phyloP scores from a whole-genome alignment of 2,888 invertebrate species.

The Noctua comes region DNA sequence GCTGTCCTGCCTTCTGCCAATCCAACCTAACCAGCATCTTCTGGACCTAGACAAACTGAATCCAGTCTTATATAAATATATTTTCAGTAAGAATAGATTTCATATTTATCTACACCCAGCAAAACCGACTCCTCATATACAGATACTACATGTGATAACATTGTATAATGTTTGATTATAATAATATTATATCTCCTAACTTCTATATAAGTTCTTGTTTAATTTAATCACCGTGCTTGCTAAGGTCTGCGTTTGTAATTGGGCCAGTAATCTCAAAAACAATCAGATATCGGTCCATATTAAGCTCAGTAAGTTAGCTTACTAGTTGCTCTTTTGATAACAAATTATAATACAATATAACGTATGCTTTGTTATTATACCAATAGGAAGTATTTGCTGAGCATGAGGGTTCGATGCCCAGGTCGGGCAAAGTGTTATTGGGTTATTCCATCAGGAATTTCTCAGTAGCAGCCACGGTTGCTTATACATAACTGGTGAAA shows the following conservation, averaged over 20 bases:
- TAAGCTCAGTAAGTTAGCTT: slow-evolving; percentile 38
- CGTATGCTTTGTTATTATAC: neutral
- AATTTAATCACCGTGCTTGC: slow-evolving; percentile 34
- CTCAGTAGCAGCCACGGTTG: too few species aligned
- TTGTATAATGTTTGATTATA: neutral
- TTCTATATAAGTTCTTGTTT: slow-evolving; percentile 32
- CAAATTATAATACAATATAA: neutral
- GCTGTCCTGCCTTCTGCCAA: neutral
- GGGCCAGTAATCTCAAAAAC: slow-evolving; percentile 45
- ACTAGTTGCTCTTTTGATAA: slow-evolving; percentile 12
- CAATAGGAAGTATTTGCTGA: neutral
- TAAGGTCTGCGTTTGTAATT: slow-evolving; percentile 38
- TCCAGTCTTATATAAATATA: neutral
- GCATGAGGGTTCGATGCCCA: too few species aligned
- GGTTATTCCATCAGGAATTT: too few species aligned
- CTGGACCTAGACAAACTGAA: neutral
- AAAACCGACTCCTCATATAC: neutral
- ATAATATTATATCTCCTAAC: slow-evolving; percentile 4
- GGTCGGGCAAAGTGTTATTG: too few species aligned
- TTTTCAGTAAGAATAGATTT: neutral
- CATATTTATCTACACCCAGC: neutral
- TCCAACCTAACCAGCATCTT: neutral
- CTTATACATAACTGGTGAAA: too few species aligned
- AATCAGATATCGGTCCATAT: slow-evolving; percentile 57
- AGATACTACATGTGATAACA: neutral